Percentiles rank a stretch among this genome's conserved stretches.
These are phyloP conservation scores for Stratiomys singularior DNA, from an alignment of 2,888 invertebrate species.

Conservation along the genomic window DNA sequence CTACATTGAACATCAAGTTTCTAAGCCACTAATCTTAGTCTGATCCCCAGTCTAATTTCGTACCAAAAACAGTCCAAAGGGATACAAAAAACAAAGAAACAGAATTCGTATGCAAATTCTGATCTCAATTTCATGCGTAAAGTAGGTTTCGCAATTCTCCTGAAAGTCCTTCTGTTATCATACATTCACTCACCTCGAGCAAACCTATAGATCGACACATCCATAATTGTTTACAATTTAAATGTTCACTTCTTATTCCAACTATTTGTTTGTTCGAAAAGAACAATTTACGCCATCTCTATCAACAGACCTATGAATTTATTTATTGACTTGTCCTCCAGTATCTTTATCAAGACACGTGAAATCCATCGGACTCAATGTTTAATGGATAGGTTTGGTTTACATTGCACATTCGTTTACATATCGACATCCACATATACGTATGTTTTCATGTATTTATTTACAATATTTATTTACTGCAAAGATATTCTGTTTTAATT, in stretches of 20 bases:
- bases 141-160: not conserved
- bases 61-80: no score
- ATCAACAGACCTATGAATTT: not conserved
- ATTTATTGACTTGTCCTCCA: conserved; percentile 1
- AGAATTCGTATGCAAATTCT: not conserved
- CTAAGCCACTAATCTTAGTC: no score
- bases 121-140: conserved; percentile 25
- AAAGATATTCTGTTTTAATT: conserved; percentile 8
- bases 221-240: conserved; percentile 8
- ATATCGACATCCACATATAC: not conserved
- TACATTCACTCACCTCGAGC: not conserved
- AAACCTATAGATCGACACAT: not conserved
- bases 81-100: not conserved
- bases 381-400: conserved; percentile 1
- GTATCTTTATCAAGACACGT: conserved; percentile 20
- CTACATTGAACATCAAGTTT: no score
- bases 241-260: not conserved
- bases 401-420: conserved; percentile 3
- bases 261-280: not conserved
- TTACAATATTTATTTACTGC: not conserved
- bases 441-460: not conserved
- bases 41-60: no score
- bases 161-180: not conserved
- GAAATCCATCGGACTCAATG: conserved; percentile 13
- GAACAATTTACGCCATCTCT: not conserved